phyloP scores from a whole-genome alignment of 2,113 vertebrate species.

The Murina feae region DNA sequence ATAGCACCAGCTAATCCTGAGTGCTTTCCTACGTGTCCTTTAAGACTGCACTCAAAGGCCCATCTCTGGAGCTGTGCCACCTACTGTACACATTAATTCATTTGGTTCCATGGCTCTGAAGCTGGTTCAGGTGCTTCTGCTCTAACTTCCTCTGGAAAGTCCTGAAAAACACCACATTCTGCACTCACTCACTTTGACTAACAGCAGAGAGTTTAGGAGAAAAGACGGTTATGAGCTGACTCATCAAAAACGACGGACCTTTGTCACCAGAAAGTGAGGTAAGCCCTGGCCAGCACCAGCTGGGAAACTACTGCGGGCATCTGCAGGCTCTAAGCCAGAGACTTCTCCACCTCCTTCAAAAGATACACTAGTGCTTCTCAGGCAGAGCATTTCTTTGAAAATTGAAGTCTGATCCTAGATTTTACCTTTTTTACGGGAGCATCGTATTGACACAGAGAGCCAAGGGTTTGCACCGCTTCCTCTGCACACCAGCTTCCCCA shows the following conservation, averaged over 20 bases:
- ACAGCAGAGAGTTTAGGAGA: background rate
- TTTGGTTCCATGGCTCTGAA: background rate
- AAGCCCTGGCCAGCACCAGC: background rate
- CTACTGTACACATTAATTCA: background rate
- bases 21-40: background rate
- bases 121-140: background rate
- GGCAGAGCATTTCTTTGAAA: background rate
- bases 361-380: background rate
- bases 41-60: background rate
- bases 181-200: background rate
- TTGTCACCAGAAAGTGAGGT: constrained; percentile 10
- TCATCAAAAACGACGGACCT: background rate
- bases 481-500: background rate
- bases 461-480: no score
- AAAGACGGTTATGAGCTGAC: background rate
- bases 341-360: background rate
- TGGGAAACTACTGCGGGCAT: background rate
- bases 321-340: no score
- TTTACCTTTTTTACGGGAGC: background rate
- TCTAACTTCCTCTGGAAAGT: background rate
- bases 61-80: background rate
- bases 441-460: background rate
- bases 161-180: background rate
- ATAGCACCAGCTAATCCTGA: background rate
- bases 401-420: background rate